Percentiles rank a stretch among this genome's conserved stretches.
These are phyloP conservation scores for Labeo rohita DNA, from an alignment of 2,113 vertebrate species.

Conservation along the genomic window DNA sequence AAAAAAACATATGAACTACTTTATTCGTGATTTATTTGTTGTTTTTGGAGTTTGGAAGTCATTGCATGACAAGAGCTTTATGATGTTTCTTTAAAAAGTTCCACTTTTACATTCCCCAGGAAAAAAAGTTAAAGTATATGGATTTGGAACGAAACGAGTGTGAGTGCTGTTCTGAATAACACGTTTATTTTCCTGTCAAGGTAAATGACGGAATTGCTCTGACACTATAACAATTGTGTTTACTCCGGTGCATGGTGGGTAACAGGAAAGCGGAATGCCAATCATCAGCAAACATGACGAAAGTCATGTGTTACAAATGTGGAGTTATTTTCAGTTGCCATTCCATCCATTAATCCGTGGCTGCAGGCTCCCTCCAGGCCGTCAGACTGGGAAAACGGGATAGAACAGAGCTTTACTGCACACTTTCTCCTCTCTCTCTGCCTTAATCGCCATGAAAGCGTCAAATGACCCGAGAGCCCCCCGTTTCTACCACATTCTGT, in stretches of 20 bases:
- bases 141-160: not conserved
- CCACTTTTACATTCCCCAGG: not conserved
- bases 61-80: not conserved
- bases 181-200: slow-evolving; percentile 24
- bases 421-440: slow-evolving; percentile 43
- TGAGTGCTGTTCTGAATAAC: slow-evolving; percentile 13
- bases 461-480: slow-evolving; percentile 60
- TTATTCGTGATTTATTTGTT: not conserved
- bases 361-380: slow-evolving; percentile 25
- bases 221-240: slow-evolving; percentile 16
- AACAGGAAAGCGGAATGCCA: slow-evolving; percentile 10
- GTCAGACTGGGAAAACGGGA: slow-evolving; percentile 33
- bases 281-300: slow-evolving; percentile 38
- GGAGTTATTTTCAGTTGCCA: slow-evolving; percentile 31
- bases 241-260: not conserved
- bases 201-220: slow-evolving; percentile 7
- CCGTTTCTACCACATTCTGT: slow-evolving; percentile 49
- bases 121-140: not conserved
- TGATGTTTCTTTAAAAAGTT: not conserved
- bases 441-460: slow-evolving; percentile 48
- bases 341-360: slow-evolving; percentile 37
- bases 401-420: slow-evolving; percentile 5
- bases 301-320: slow-evolving; percentile 38
- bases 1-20: not conserved
- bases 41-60: not conserved